Evolutionary conservation across 2,797 vertebrate genomes (phyloP).

Genomic region (Pipistrellus pygmaeus): DNA sequence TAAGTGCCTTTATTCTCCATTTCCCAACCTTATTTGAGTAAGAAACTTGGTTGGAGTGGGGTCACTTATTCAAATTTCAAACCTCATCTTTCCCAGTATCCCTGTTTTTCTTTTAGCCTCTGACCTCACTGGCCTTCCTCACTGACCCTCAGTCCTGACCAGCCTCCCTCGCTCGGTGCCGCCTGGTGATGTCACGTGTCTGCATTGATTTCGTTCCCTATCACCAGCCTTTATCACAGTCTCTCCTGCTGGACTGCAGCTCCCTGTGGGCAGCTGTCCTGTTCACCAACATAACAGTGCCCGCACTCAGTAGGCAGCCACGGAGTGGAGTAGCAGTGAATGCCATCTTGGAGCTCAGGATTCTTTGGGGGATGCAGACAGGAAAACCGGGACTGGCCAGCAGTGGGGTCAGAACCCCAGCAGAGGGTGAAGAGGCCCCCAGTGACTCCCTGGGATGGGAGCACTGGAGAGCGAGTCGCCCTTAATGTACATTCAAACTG

Average conservation of each 20-base stretch:
- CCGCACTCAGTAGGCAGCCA: background rate
- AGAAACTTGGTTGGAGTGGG: background rate
- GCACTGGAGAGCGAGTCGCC: background rate
- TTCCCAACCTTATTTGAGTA: background rate
- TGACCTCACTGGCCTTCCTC: background rate
- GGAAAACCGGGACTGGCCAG: background rate
- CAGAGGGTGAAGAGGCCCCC: background rate
- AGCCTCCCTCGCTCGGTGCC: background rate
- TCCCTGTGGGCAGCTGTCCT: accelerated
- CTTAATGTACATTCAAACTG: background rate
- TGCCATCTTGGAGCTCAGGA: background rate
- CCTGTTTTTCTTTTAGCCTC: background rate
- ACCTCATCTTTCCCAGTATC: accelerated
- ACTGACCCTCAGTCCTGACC: background rate
- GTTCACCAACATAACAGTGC: accelerated
- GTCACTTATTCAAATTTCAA: background rate
- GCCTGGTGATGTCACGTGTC: background rate
- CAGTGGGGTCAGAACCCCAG: background rate
- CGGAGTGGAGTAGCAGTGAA: too few species aligned
- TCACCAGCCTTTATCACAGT: background rate
- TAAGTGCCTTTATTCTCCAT: background rate
- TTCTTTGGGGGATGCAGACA: background rate
- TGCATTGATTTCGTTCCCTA: background rate
- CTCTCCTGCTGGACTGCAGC: background rate
- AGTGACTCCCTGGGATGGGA: background rate